Conservation (phyloP, 2,888 invertebrate genomes). For the Drosophila mettleri region DNA sequence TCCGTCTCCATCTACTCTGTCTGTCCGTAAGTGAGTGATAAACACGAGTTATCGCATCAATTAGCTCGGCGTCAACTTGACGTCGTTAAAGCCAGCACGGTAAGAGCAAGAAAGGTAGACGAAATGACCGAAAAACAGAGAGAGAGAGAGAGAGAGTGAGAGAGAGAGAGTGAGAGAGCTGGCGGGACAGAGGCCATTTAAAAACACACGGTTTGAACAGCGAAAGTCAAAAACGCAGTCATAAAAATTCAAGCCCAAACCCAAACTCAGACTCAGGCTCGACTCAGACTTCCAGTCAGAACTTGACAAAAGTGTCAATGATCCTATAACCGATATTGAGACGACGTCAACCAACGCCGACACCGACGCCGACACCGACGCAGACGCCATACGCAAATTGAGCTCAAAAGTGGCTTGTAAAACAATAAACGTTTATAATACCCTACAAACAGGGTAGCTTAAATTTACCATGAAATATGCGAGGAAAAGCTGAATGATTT, state of each 20-base stretch:
- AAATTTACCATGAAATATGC: background rate
- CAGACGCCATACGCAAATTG: conserved; percentile 63
- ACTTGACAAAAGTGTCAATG: conserved; percentile 75
- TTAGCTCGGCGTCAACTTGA: conserved; percentile 81
- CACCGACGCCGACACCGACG: conserved; percentile 18
- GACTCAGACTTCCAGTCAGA: conserved; percentile 15
- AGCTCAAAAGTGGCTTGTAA: conserved; percentile 74
- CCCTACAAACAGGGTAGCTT: background rate
- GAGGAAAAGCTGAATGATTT: background rate
- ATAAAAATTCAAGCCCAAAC: conserved; percentile 46
- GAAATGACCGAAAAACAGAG: conserved; percentile 4
- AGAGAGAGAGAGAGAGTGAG: background rate
- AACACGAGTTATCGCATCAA: conserved; percentile 79
- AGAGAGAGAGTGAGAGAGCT: background rate
- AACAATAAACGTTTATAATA: conserved; percentile 72
- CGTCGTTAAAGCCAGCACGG: conserved; percentile 70
- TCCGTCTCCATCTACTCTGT: conserved; percentile 16
- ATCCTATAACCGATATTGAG: conserved; percentile 79
- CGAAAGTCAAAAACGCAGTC: conserved; percentile 63
- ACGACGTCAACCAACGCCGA: conserved; percentile 36
- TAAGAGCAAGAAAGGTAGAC: conserved; percentile 34
- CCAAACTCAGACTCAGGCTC: conserved; percentile 10
- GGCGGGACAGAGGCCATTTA: conserved; percentile 15
- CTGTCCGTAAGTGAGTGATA: conserved; percentile 76
- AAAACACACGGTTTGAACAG: conserved; percentile 32